Evolutionary conservation across 1,140 invertebrate species (phyloP).

Genomic region (Ladona fulva): DNA sequence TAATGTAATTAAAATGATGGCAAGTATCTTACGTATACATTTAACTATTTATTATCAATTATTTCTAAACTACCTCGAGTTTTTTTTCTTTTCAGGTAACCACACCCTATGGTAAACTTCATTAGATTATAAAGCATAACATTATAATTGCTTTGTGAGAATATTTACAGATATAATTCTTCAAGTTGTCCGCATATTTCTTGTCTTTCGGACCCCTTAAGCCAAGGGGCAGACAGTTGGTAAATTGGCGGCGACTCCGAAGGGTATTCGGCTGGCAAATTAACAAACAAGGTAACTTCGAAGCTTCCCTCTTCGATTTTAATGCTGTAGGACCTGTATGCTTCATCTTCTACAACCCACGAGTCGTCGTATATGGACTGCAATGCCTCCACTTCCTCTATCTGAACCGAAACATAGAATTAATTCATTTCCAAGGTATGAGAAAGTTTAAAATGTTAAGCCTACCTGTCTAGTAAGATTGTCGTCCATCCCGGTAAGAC

Average conservation of each 20-base stretch:
- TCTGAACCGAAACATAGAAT: constrained; percentile 30
- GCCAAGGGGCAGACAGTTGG: constrained; percentile 62
- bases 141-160: constrained; percentile 10
- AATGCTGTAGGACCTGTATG: constrained; percentile 46
- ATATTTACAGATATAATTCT: constrained; percentile 56
- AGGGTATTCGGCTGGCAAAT: constrained; percentile 55
- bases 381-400: constrained; percentile 65
- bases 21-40: no score
- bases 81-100: no score
- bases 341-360: constrained; percentile 51
- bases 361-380: constrained; percentile 65
- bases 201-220: constrained; percentile 46
- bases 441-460: no score
- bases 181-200: constrained; percentile 47
- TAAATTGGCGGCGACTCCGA: constrained; percentile 52
- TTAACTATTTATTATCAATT: constrained; percentile 12
- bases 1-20: constrained; percentile 25
- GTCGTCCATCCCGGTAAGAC: no score
- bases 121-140: no score
- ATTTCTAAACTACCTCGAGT: no score
- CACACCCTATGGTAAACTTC: no score
- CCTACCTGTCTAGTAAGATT: no score
- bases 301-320: constrained; percentile 39
- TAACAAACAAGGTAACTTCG: constrained; percentile 47
- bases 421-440: no score